Percentiles rank a stretch among this genome's conserved stretches.
These are phyloP conservation scores for Mormyrus proboscirostris DNA, from an alignment of 2,797 vertebrate genomes.

Conservation along the genomic window DNA sequence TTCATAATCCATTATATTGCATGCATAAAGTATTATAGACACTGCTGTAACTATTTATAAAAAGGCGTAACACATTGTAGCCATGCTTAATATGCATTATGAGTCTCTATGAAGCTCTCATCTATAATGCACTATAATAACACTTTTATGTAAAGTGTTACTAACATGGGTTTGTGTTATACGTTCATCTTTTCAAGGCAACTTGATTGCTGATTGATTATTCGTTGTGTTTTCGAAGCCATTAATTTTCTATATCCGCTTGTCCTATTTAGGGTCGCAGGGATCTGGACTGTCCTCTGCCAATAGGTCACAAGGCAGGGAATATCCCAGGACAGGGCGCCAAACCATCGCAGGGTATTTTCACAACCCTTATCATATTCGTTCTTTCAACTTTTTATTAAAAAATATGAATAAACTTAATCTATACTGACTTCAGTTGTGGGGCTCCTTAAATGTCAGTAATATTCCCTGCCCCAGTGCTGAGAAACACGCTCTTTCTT, in stretches of 20 bases:
- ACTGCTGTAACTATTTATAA: background rate
- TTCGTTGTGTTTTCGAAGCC: background rate
- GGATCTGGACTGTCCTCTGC: background rate
- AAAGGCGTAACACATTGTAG: background rate
- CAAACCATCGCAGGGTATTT: background rate
- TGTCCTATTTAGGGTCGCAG: background rate
- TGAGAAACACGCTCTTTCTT: background rate
- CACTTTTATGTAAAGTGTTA: background rate
- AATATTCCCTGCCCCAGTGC: background rate
- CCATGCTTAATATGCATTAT: background rate
- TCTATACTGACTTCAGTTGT: background rate
- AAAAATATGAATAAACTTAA: background rate
- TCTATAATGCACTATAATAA: background rate
- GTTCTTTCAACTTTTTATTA: background rate
- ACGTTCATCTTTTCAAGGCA: background rate
- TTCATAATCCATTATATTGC: background rate
- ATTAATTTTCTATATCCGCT: background rate
- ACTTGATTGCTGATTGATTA: background rate
- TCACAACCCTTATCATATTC: background rate
- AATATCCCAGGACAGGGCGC: background rate
- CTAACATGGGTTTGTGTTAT: background rate
- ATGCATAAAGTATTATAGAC: background rate
- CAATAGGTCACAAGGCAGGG: background rate
- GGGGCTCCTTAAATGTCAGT: background rate
- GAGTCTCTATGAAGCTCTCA: background rate